phyloP scores from a whole-genome alignment of 2,113 vertebrate genomes.

The Lepidothrix coronata region DNA sequence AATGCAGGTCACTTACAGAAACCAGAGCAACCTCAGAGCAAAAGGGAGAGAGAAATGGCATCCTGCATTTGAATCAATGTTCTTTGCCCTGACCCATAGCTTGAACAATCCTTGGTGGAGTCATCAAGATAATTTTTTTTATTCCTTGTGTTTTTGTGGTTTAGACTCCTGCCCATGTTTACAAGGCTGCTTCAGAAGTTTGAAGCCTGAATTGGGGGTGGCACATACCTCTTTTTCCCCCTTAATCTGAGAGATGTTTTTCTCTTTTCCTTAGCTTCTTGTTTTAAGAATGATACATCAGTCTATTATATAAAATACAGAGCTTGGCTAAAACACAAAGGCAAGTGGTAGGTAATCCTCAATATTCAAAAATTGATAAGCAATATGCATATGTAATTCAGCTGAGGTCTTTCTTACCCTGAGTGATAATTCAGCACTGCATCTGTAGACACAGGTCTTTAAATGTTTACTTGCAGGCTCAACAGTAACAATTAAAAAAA shows the following conservation, averaged over 20 bases:
- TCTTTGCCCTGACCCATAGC: background rate
- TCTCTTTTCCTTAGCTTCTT: background rate
- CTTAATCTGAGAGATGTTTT: background rate
- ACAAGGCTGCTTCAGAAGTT: background rate
- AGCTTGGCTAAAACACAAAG: background rate
- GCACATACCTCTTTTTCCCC: background rate
- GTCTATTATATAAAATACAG: background rate
- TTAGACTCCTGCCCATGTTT: background rate
- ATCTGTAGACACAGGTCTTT: background rate
- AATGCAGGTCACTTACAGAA: background rate
- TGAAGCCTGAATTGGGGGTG: background rate
- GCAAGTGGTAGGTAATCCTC: background rate
- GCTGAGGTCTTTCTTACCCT: background rate
- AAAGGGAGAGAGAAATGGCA: background rate
- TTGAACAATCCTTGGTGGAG: background rate
- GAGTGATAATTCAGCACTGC: background rate
- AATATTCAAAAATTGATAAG: background rate
- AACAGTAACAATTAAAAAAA: background rate
- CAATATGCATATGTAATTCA: background rate
- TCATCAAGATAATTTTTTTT: background rate
- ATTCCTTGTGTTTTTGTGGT: background rate
- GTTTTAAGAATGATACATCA: background rate
- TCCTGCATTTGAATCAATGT: background rate
- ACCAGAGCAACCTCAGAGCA: background rate
- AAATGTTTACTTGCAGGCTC: background rate